Base-by-base conservation (phyloP, 2,888 invertebrate genomes). In the Axea sp. region DNA sequence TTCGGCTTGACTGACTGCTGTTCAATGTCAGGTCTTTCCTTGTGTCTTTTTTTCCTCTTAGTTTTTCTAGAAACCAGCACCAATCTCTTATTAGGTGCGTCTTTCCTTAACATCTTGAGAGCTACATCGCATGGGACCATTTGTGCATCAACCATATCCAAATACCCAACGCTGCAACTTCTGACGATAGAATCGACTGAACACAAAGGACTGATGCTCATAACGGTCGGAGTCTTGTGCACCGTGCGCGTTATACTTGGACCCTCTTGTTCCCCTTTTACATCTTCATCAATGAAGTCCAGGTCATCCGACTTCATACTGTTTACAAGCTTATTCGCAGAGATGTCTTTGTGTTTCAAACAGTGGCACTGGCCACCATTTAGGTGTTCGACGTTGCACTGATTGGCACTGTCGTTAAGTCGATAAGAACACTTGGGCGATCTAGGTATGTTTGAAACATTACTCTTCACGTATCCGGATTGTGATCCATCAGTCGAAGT, bases 161-260 rank as follows among this genome's bases (percentile, higher is more conserved):
- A 89, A 83, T 95, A 96, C 0, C 96, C 96, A 1, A 96, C 96
- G 87, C 96, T 96, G 86, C 96, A 95, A 84, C 95, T 95, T 19
- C 96, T 90, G 0, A 94, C 93, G 88, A 95, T 94, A 0, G 93
- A 91, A 80, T 93, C 93, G 15, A 90, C 89, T 0, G 91, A 88
- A 57, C 86, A 88, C 0, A 89, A 86, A 0, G 93, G 92, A 28
- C 92, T 92, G 67, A 92, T 92, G 0, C 93, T 92, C 19, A 92
- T 91, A 1, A 92, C 91, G 0, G 92, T 92, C 1, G 92, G 90
- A 0, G 86, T 84, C 0, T 85, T 83, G n/a, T 73, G 76, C 3
- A 76, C 67, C 4, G 62, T 37, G 0, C 78, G 39, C 0, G 73
- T n/a, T 14, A 77, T 64, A 26, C 80, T 59, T 19, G 88, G 6